Base-by-base conservation (phyloP, 2,113 vertebrate genomes). In the Petrocephalus microphthalmus region DNA sequence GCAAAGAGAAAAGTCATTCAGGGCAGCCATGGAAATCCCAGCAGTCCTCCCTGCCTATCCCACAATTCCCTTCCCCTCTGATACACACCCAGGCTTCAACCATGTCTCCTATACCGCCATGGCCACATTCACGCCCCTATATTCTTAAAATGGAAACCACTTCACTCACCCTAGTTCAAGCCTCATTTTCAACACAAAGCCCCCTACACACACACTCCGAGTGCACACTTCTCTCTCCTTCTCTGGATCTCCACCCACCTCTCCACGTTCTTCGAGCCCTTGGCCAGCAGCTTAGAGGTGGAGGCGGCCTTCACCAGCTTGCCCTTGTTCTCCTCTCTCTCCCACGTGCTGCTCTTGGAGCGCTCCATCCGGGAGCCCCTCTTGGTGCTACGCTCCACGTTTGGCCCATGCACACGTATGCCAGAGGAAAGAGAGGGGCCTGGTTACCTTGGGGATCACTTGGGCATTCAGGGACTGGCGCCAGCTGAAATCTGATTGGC, bases 261-360 rank as follows among this genome's bases (percentile, higher is more conserved):
- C 37, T 99, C 97, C 7, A 95, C 91, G 57, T 94, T 97, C 96
- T 98, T 99, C 84, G 93, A 95, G 91, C 95, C 94, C 93, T 97
- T 99, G 49, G 96, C 93, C 91, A 97, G 93, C 93, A 98, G 93
- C 91, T 96, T 99, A 91, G 98, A 97, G 47, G 97, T 96, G 84
- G 97, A 98, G 6, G 96, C 94, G 60, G 95, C 97, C 93, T 96
- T 98, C 89, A 97, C 94, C 92, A 98, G 95, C 93, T 97, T 98
- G 93, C 94, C 97, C 91, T 95, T 94, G 94, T 91, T 96, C 7
- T 99, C 97, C 52, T 99, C 95, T 87, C 92, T 94, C 57, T 99
- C 97, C 97, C 97, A 98, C 20, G 95, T 94, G 92, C 96, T 94
- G 91, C 96, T 94, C 88, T 97, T 97, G 89, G 96, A 95, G 67